Percentiles rank a stretch among this genome's conserved stretches.
Conservation (phyloP, 2,113 vertebrate species). For the Sylvilagus bachmani region DNA sequence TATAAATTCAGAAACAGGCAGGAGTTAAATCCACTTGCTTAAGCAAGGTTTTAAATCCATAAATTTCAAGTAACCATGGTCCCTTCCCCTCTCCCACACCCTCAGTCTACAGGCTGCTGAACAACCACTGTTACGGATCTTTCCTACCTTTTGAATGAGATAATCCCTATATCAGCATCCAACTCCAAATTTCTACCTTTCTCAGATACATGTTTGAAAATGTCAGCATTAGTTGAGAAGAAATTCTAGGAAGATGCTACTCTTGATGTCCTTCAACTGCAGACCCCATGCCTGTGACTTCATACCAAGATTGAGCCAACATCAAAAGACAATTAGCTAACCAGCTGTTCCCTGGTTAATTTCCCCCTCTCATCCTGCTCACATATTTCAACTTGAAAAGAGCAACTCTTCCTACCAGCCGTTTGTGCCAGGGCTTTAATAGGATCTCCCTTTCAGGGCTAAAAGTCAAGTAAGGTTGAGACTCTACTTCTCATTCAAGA, state of each 20-base stretch:
- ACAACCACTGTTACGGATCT: neutral
- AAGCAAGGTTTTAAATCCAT: neutral
- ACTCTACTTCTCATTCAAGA: constrained; percentile 45
- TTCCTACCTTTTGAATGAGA: neutral
- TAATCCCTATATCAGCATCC: neutral
- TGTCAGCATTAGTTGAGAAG: neutral
- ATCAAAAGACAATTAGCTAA: neutral
- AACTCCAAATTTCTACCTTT: neutral
- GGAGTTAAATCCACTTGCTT: neutral
- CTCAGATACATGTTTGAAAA: neutral
- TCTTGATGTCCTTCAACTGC: neutral
- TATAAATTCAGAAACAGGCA: neutral
- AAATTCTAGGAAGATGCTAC: neutral
- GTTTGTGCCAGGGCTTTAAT: neutral
- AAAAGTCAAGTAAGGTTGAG: neutral
- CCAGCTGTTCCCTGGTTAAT: neutral
- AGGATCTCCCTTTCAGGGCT: neutral
- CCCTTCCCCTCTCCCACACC: neutral
- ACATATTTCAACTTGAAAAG: constrained; percentile 1
- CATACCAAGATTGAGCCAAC: neutral
- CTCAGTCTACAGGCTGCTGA: neutral
- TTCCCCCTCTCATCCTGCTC: neutral
- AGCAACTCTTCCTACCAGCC: neutral
- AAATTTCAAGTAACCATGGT: neutral
- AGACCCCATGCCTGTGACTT: neutral